These are phyloP conservation scores for Scrobipalpa costella DNA, from an alignment of 2,888 invertebrate species.

Conservation along the genomic window DNA sequence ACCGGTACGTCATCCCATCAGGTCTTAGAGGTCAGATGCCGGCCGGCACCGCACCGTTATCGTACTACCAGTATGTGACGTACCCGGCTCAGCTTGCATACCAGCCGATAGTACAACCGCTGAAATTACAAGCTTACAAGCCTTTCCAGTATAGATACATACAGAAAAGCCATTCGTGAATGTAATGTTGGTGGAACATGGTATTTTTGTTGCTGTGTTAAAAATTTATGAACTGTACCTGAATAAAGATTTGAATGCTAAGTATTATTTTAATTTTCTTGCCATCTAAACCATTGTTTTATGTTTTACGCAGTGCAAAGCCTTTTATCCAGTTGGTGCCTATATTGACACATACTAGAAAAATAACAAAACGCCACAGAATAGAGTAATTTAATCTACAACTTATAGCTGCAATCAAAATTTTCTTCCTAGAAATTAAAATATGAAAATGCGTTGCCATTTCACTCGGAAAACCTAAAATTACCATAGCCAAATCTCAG, in stretches of 20 bases:
- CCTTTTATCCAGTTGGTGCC: no score
- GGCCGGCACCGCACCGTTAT: neutral
- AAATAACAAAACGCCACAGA: no score
- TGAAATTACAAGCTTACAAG: conserved; percentile 9
- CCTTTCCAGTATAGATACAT: conserved; percentile 30
- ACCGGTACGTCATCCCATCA: conserved; percentile 11
- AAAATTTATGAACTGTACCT: neutral
- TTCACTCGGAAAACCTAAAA: neutral
- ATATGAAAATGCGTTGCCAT: no score
- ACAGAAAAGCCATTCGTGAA: conserved; percentile 14
- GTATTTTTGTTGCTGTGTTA: neutral
- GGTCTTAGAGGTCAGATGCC: neutral
- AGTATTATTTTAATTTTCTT: no score
- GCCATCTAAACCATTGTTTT: no score
- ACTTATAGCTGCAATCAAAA: no score
- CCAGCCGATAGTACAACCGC: conserved; percentile 3
- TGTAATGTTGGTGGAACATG: neutral
- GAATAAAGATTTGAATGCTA: neutral
- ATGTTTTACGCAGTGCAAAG: neutral
- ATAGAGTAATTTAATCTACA: no score
- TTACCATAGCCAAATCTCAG: neutral
- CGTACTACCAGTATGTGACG: neutral
- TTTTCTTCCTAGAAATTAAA: no score
- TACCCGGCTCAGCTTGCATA: neutral
- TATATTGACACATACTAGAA: no score